Evolutionary conservation across 2,797 vertebrate species (phyloP).

Genomic region (Arrhamphus sclerolepis): DNA sequence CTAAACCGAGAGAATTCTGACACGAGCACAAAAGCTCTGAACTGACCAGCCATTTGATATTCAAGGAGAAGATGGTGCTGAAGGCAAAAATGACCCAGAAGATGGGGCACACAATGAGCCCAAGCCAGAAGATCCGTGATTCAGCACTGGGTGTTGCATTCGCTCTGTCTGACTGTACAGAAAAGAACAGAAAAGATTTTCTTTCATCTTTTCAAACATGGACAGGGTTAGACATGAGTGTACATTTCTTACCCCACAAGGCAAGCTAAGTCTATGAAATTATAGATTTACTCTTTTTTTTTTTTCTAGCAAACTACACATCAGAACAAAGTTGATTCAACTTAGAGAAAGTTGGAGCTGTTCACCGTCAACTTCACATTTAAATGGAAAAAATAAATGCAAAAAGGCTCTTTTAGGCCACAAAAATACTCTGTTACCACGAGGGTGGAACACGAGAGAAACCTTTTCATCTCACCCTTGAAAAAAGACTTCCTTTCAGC

Average conservation of each 20-base stretch:
- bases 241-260: too few species aligned
- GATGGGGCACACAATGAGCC: conserved; percentile 88
- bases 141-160: conserved; percentile 81
- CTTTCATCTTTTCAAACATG: not conserved
- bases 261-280: too few species aligned
- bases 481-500: not conserved
- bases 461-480: not conserved
- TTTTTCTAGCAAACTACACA: not conserved
- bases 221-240: too few species aligned
- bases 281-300: not conserved
- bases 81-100: conserved; percentile 93
- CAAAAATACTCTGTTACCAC: not conserved
- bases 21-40: not conserved
- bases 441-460: not conserved
- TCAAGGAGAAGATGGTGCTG: conserved; percentile 88
- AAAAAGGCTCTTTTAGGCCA: not conserved
- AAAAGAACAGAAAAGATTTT: conserved; percentile 9
- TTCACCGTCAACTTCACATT: conserved; percentile 1
- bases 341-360: not conserved
- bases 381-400: not conserved
- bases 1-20: not conserved
- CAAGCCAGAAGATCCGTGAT: conserved; percentile 92
- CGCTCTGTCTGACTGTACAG: conserved; percentile 65
- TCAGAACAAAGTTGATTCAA: not conserved
- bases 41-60: conserved; percentile 96